Conservation (phyloP, 2,888 invertebrate genomes). For the Nowickia ferox region DNA sequence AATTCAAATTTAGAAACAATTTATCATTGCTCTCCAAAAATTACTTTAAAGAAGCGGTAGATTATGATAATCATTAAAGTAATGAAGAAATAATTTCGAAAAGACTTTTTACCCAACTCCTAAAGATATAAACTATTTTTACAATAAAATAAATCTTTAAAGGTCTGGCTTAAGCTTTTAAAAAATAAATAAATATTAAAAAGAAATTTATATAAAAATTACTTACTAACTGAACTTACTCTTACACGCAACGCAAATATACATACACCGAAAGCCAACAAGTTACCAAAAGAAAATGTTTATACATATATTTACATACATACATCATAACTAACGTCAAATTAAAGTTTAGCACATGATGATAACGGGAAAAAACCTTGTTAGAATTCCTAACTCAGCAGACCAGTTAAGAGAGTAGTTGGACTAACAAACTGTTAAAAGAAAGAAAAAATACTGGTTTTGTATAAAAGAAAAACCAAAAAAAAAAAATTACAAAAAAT, state of each 20-base stretch:
- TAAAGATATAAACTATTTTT: no score
- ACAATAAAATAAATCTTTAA: no score
- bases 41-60: no score
- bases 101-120: no score
- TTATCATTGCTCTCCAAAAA: no score
- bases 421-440: neutral
- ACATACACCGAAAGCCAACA: neutral
- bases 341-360: constrained; percentile 55
- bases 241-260: neutral
- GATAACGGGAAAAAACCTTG: constrained; percentile 28
- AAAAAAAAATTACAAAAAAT: constrained; percentile 3
- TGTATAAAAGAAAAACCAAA: neutral
- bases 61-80: no score
- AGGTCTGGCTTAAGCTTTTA: neutral
- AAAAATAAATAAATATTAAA: neutral
- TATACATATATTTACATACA: no score
- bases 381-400: constrained; percentile 6
- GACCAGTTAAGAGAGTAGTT: neutral
- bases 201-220: constrained; percentile 5
- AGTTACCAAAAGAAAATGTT: neutral
- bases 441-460: neutral
- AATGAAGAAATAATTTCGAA: no score
- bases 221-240: constrained; percentile 3
- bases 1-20: no score
- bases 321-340: constrained; percentile 46